Base-by-base conservation (phyloP, 2,888 invertebrate genomes). In the Napeogenes inachia region DNA sequence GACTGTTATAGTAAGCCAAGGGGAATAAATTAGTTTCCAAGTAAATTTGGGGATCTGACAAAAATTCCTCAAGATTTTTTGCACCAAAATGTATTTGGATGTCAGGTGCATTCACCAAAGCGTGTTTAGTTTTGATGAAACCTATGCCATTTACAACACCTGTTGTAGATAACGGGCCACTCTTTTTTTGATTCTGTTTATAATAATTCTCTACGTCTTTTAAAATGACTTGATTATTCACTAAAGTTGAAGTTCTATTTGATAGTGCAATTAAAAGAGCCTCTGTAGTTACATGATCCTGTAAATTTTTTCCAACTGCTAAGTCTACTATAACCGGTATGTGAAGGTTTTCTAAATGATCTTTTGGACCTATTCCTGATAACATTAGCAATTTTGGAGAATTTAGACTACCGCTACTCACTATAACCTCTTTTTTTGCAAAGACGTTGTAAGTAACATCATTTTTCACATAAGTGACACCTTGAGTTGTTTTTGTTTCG, bases 301-400 rank as follows among this genome's bases (percentile, higher is more conserved):
- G 95, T 2, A 96, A 84, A 79, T 96, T 95, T 68, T 91, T 84
- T 0, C 95, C 95, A 0, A 96, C 95, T 55, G 92, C 92, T 56
- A 95, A 84, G 80, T 95, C 91, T 54, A 92, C 85, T 3, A 94
- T 76, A 0, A 94, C 89, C 3, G 90, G 84, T 58, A 93, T 93
- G 42, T 87, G 82, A 10, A 91, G 74, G 63, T 78, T 78, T 63
- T 84, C 72, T 30, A 94, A 79, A 67, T 93, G 91, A 45, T 88
- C 80, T 66, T 84, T 85, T 0, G 93, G 93, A 5, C 94, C 94
- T 30, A 95, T 85, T 2, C 94, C 94, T 57, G 94, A 94, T 10
- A 93, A 72, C 93, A 93, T 93, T 0, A 94, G 76, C 2, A 94
- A 68, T 75, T 93, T 92, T 2, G 94, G 93, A 0, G 93, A 92